Evolutionary conservation across 2,888 invertebrate genomes (phyloP), one percentile per base, ranked within the genome.

Genomic region (Diabrotica balteata): DNA sequence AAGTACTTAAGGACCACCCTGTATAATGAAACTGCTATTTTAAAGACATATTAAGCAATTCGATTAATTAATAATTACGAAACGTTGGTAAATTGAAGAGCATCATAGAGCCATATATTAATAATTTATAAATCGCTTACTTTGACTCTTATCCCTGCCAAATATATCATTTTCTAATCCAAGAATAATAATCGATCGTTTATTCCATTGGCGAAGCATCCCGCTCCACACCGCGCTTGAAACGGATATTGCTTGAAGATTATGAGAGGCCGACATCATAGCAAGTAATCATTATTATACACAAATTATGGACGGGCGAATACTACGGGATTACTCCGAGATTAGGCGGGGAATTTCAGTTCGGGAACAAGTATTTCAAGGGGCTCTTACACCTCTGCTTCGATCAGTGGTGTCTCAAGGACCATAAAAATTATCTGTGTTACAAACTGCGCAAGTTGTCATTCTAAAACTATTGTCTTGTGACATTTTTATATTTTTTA

Each of bases 141-240:
- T 17, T 32, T 46, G 5, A 43, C 43, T 47, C 42, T 7, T 17
- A 54, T 32, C 52, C 54, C 22, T 32, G 49, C 49, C 44, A 11
- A 59, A 65, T 65, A 65, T 54, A 53, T 59, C 54, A 65, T 44
- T 59, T 49, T 47, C 8, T 61, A 61, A 66, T 66, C 61, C 60
- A 10, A 57, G 61, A 57, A 62, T 58, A 58, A 52, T 60, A 57
- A 66, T 66, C 61, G 62, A 62, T 59, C 47, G 65, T 47, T 51
- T 55, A 49, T 55, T 53, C 47, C 50, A 63, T 63, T 49, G 55
- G 32, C 55, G 57, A 64, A 46, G 32, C 32, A 32, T 32, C 32
- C 32, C 32, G 32, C 32, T 32, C 32, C 52, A 52, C 58, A 42
- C 44, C 55, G 49, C 63, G 63, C 32, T 44, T 8, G 43, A 62